phyloP scores from a whole-genome alignment of 1,140 invertebrate genomes.

The Brachionus koreanus region DNA sequence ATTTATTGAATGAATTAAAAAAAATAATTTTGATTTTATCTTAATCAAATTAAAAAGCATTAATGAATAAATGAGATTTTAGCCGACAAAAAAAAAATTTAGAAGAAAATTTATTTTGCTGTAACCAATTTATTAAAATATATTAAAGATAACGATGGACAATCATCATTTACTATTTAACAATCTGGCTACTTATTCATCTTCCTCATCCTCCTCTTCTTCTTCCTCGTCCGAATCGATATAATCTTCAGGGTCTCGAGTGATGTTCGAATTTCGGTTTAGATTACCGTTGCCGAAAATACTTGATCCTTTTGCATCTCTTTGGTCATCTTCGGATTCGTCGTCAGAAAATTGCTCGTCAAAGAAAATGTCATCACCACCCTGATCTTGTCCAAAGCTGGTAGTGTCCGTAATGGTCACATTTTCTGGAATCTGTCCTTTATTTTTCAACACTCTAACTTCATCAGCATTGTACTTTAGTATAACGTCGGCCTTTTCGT shows the following conservation, averaged over 20 bases:
- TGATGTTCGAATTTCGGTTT: slow-evolving; percentile 30
- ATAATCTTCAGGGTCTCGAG: not conserved
- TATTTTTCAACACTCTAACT: slow-evolving; percentile 90
- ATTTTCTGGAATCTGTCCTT: slow-evolving; percentile 91
- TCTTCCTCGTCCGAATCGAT: slow-evolving; percentile 37
- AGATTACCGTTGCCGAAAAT: not conserved
- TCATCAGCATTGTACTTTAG: slow-evolving; percentile 96
- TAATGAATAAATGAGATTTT: not conserved
- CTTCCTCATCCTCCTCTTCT: slow-evolving; percentile 37
- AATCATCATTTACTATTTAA: not conserved
- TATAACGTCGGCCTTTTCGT: slow-evolving; percentile 98
- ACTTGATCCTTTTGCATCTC: slow-evolving; percentile 10
- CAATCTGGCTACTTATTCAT: not conserved
- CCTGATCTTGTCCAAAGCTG: not conserved
- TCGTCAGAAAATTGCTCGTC: slow-evolving; percentile 9
- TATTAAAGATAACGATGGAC: not conserved
- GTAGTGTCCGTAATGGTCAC: slow-evolving; percentile 46
- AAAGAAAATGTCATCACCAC: not conserved
- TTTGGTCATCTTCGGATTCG: slow-evolving; percentile 9
- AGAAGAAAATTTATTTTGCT: not conserved
- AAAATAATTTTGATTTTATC: no score
- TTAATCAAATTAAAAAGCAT: not conserved
- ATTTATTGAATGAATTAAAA: no score
- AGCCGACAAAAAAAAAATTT: not conserved
- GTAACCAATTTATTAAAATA: not conserved